Percentiles rank a stretch among this genome's conserved stretches.
phyloP scores from a whole-genome alignment of 2,113 vertebrate species.

The Talpa occidentalis region DNA sequence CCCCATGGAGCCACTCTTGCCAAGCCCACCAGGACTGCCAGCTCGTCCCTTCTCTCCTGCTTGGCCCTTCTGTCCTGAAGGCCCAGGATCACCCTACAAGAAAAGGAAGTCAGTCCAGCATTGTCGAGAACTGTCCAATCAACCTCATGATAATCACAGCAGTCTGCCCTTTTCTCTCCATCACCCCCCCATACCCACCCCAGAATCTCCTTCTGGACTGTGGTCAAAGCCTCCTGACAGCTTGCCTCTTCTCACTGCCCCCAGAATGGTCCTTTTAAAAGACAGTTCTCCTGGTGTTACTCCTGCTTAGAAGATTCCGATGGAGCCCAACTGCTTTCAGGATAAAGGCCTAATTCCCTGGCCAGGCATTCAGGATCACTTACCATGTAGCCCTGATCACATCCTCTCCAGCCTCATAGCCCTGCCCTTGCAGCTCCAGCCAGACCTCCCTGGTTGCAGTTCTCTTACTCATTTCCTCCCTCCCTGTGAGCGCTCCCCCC shows the following conservation, averaged over 20 bases:
- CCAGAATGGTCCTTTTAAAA: background rate
- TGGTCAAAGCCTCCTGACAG: background rate
- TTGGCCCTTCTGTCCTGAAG: slow-evolving; percentile 89
- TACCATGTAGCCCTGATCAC: background rate
- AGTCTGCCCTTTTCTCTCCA: background rate
- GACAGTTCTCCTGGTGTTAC: background rate
- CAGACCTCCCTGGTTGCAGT: background rate
- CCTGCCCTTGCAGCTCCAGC: background rate
- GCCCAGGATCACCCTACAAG: slow-evolving; percentile 92
- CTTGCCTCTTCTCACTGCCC: background rate
- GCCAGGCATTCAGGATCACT: background rate
- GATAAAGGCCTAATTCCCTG: background rate
- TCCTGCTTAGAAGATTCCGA: background rate
- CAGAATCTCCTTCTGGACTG: background rate
- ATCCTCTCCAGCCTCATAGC: background rate
- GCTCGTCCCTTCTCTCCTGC: slow-evolving; percentile 95
- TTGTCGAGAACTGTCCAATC: background rate
- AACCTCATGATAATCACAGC: background rate
- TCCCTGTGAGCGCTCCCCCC: background rate
- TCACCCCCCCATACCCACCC: background rate
- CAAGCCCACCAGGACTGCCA: slow-evolving; percentile 90
- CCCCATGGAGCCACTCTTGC: slow-evolving; percentile 92
- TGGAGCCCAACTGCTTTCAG: background rate
- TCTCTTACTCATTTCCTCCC: background rate
- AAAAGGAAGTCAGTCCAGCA: background rate